These are phyloP conservation scores for Dysidea cf. avara DNA, from an alignment of 37 sponge, comb jelly and placozoan genomes.

Conservation along the genomic window DNA sequence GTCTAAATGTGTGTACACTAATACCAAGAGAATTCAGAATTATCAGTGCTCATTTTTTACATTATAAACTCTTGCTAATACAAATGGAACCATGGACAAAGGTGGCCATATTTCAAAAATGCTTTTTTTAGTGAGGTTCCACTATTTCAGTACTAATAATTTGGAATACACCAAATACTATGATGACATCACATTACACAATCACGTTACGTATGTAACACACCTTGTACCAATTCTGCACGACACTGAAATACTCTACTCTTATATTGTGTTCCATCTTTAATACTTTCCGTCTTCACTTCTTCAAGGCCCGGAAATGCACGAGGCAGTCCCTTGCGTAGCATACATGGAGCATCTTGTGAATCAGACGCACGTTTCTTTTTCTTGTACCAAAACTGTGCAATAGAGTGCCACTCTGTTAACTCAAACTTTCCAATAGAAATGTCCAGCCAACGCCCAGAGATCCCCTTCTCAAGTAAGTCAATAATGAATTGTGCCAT, in stretches of 20 bases:
- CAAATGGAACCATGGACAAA: no score
- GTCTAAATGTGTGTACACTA: no score
- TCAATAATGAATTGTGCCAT: conserved; percentile 89
- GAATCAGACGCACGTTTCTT: conserved; percentile 79
- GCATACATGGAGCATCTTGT: conserved; percentile 80
- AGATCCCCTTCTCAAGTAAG: conserved; percentile 59
- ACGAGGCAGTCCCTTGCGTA: conserved; percentile 78
- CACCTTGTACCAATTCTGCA: conserved; percentile 32
- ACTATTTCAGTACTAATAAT: no score
- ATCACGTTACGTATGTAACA: no score
- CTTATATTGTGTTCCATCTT: conserved; percentile 87
- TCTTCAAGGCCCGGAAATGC: conserved; percentile 90
- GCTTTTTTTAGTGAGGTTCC: no score
- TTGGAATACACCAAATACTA: no score
- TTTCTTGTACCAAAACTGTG: conserved; percentile 81
- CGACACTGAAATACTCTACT: conserved; percentile 83
- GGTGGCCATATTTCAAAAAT: no score
- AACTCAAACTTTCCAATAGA: conserved; percentile 82
- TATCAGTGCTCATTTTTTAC: no score
- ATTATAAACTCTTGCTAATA: no score
- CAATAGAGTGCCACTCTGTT: conserved; percentile 81
- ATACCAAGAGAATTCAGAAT: no score
- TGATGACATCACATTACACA: no score
- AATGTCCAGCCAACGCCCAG: conserved; percentile 76
- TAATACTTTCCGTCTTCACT: conserved; percentile 73